These are phyloP conservation scores for Trisateles emortualis DNA, from an alignment of 2,888 invertebrate species.

Conservation along the genomic window DNA sequence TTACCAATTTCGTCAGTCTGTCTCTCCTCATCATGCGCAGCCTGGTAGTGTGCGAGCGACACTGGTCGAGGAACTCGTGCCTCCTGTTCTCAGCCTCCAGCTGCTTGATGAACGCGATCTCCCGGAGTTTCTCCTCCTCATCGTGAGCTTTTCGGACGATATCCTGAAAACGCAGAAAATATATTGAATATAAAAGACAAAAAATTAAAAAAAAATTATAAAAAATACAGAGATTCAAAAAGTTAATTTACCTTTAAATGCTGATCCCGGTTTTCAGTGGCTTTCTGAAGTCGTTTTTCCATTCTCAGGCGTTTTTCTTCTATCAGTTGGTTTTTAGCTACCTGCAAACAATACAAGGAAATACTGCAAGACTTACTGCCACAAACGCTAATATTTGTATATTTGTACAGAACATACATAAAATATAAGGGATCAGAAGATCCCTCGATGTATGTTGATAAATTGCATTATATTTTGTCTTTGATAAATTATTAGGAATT, in stretches of 20 bases:
- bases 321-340: slow-evolving; percentile 94
- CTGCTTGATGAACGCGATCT: slow-evolving; percentile 99
- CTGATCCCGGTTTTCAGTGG: slow-evolving; percentile 95
- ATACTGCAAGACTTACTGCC: no score
- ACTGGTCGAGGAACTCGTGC: slow-evolving; percentile 95
- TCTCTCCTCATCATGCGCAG: slow-evolving; percentile 95
- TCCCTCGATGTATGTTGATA: no score
- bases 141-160: slow-evolving; percentile 98
- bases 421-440: no score
- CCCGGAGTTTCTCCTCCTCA: slow-evolving; percentile 98
- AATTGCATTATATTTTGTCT: no score
- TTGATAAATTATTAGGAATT: no score
- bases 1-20: slow-evolving; percentile 89
- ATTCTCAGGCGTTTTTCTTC: slow-evolving; percentile 92
- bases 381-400: no score
- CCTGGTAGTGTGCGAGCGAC: slow-evolving; percentile 91
- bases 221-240: neutral
- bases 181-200: neutral
- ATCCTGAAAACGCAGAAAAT: no score
- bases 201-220: neutral
- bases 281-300: slow-evolving; percentile 92
- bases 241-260: slow-evolving; percentile 87
- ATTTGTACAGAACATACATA: no score
- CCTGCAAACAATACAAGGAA: slow-evolving; percentile 60
- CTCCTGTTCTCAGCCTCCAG: slow-evolving; percentile 97